Conservation (phyloP, 2,797 vertebrate genomes). For the Onychomys torridus region DNA sequence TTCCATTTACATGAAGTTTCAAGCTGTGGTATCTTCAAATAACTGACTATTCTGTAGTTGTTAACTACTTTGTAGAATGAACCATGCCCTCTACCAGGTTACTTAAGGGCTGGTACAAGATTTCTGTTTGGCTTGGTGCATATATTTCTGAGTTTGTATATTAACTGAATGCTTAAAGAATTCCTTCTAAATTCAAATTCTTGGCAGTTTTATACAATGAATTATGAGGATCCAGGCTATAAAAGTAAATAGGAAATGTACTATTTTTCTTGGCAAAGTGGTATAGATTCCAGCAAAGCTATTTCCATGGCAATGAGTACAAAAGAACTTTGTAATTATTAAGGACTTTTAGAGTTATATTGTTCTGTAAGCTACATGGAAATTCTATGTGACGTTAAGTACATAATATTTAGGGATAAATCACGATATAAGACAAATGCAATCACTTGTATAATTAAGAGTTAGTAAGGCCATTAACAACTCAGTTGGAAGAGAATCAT, state of each 20-base stretch:
- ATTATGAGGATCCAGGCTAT: not conserved
- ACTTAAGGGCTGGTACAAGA: not conserved
- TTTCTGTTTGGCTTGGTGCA: not conserved
- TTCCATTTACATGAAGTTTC: not conserved
- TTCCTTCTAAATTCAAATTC: not conserved
- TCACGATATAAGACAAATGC: not conserved
- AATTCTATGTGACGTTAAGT: not conserved
- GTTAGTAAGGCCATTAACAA: not conserved
- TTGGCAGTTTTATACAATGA: not conserved
- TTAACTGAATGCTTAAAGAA: not conserved
- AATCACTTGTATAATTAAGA: not conserved
- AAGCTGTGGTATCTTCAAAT: not conserved
- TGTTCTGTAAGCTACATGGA: slow-evolving; percentile 4
- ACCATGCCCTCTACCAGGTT: not conserved
- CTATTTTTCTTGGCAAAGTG: not conserved
- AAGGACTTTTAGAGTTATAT: not conserved
- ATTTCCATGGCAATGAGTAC: not conserved
- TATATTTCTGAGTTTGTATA: not conserved
- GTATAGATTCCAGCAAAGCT: not conserved
- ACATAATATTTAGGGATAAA: not conserved
- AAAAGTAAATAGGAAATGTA: not conserved
- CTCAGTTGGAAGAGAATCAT: not conserved
- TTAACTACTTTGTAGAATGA: not conserved
- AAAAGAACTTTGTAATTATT: not conserved
- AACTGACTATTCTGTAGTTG: not conserved